Evolutionary conservation across 2,797 vertebrate genomes (phyloP).

Genomic region (Eurystomus glaucurus): DNA sequence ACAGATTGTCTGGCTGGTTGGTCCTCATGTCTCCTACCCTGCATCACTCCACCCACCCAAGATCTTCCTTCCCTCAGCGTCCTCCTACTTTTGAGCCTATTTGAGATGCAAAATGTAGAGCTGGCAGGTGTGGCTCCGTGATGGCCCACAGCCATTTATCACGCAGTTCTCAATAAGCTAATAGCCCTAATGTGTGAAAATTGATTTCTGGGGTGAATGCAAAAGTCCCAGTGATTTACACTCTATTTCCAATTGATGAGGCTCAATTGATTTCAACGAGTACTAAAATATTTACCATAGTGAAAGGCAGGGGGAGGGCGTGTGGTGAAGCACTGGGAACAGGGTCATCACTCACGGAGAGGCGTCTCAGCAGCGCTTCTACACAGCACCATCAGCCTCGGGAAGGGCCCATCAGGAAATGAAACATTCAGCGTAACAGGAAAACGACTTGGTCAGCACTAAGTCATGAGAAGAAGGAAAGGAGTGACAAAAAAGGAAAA

Average conservation of each 20-base stretch:
- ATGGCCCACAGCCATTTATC: conserved; percentile 78
- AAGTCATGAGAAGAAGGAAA: neutral
- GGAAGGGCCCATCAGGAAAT: neutral
- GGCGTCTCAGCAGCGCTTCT: neutral
- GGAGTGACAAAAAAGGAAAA: neutral
- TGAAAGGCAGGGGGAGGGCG: conserved; percentile 7
- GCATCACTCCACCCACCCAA: neutral
- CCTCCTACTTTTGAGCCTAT: neutral
- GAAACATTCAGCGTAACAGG: neutral
- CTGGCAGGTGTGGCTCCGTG: conserved; percentile 72
- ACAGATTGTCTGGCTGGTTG: neutral
- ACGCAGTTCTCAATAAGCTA: conserved; percentile 89
- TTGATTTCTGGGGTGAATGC: conserved; percentile 91
- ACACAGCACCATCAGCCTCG: neutral
- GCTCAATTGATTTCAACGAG: conserved; percentile 88
- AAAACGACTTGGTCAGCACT: neutral
- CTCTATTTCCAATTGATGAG: conserved; percentile 90
- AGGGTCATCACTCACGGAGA: conserved; percentile 17
- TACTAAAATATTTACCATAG: conserved; percentile 86
- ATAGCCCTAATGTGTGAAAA: conserved; percentile 96
- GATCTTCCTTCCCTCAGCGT: neutral
- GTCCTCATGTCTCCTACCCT: neutral
- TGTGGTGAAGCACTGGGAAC: neutral
- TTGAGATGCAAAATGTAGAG: conserved; percentile 20
- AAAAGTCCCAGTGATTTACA: conserved; percentile 88